A percentile compares a stretch with the other conserved stretches of the same genome.
Conservation (phyloP, 1,140 invertebrate genomes). For the Odontomachus brunneus region DNA sequence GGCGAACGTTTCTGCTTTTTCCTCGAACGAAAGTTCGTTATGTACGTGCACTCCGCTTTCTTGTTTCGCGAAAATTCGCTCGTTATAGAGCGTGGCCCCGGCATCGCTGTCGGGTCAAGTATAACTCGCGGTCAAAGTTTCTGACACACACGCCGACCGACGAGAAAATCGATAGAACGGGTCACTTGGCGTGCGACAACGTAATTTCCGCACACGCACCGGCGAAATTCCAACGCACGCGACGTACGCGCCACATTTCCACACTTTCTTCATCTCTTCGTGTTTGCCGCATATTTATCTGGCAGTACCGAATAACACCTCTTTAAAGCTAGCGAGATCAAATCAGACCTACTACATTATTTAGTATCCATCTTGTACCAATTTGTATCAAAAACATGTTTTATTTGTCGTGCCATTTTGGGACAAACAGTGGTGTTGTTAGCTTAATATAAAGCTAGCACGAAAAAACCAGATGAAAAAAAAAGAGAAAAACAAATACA, state of each 20-base stretch:
- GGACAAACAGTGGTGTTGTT: too few relatives aligned
- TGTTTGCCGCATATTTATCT: conserved; percentile 12
- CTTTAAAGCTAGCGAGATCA: too few relatives aligned
- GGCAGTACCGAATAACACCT: too few relatives aligned
- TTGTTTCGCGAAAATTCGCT: conserved; percentile 4
- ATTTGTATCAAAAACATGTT: too few relatives aligned
- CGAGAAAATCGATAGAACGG: conserved; percentile 56
- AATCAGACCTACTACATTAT: too few relatives aligned
- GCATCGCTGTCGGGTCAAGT: conserved; percentile 13
- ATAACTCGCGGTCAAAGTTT: conserved; percentile 52
- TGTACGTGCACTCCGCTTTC: background rate
- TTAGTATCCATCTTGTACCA: too few relatives aligned
- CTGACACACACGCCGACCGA: conserved; percentile 34
- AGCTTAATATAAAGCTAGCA: too few relatives aligned
- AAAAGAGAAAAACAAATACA: too few relatives aligned
- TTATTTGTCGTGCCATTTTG: too few relatives aligned
- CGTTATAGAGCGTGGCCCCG: background rate
- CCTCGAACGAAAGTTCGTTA: background rate
- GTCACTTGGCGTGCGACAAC: conserved; percentile 54
- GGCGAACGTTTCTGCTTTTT: background rate
- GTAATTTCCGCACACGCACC: conserved; percentile 60
- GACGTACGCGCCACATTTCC: conserved; percentile 39
- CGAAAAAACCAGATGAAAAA: too few relatives aligned
- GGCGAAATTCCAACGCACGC: conserved; percentile 53
- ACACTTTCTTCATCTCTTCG: conserved; percentile 35